Percentiles rank a stretch among this genome's conserved stretches.
Conservation (phyloP, 1,140 invertebrate genomes). For the Himalopsyche phryganea region DNA sequence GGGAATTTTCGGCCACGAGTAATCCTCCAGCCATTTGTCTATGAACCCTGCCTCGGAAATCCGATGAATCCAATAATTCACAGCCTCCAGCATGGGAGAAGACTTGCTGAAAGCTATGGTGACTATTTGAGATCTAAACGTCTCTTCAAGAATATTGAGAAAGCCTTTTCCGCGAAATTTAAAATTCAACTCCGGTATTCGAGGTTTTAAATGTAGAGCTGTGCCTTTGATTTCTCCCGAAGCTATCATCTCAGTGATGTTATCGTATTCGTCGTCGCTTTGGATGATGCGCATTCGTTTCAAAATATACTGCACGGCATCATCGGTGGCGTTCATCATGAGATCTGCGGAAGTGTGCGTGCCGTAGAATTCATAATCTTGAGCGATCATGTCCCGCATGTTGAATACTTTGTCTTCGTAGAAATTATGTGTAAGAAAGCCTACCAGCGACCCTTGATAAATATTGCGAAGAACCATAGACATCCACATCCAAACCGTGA, state of each 20-base stretch:
- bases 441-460: slow-evolving; percentile 26
- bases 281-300: slow-evolving; percentile 14
- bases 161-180: slow-evolving; percentile 10
- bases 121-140: slow-evolving; percentile 21
- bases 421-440: slow-evolving; percentile 18
- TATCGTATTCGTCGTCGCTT: slow-evolving; percentile 12
- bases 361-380: slow-evolving; percentile 22
- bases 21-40: slow-evolving; percentile 24
- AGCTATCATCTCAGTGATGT: slow-evolving; percentile 12
- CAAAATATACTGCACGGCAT: slow-evolving; percentile 12
- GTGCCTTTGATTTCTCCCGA: slow-evolving; percentile 12
- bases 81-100: slow-evolving; percentile 16
- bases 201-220: slow-evolving; percentile 17
- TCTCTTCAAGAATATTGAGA: slow-evolving; percentile 21
- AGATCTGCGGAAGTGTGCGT: slow-evolving; percentile 8
- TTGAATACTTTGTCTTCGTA: slow-evolving; percentile 18
- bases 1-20: neutral
- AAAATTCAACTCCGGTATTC: slow-evolving; percentile 24
- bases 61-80: slow-evolving; percentile 20
- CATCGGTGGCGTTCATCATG: slow-evolving; percentile 22
- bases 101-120: slow-evolving; percentile 18
- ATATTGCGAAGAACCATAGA: slow-evolving; percentile 23
- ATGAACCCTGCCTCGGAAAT: slow-evolving; percentile 27
- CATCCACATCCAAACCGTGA: slow-evolving; percentile 30
- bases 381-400: slow-evolving; percentile 28